Conservation (phyloP, 2,797 vertebrate genomes). For the Coreius guichenoti region DNA sequence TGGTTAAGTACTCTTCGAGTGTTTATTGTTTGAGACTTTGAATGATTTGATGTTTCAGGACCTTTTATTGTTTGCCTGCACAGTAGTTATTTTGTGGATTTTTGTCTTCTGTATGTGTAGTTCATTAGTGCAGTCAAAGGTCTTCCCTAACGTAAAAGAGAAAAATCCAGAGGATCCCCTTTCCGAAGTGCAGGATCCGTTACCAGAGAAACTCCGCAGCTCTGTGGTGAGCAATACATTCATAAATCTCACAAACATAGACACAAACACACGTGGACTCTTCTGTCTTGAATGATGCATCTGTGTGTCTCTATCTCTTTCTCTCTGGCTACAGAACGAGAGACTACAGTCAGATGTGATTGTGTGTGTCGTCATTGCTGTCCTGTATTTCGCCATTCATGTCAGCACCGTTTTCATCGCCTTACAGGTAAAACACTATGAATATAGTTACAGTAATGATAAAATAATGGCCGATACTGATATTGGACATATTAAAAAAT, state of each 20-base stretch:
- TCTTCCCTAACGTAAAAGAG: constrained; percentile 92
- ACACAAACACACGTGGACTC: background rate
- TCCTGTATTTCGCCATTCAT: constrained; percentile 98
- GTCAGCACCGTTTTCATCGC: constrained; percentile 99
- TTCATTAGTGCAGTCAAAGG: constrained; percentile 93
- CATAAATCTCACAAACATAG: background rate
- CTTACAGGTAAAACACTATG: constrained; percentile 84
- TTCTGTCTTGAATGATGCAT: constrained; percentile 19
- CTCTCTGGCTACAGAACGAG: constrained; percentile 83
- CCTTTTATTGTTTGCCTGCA: background rate
- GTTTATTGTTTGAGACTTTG: background rate
- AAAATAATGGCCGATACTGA: background rate
- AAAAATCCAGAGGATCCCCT: constrained; percentile 98
- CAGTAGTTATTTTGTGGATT: background rate
- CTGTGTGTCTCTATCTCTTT: constrained; percentile 5
- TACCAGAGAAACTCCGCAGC: constrained; percentile 95
- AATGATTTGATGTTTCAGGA: background rate
- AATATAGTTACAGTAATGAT: background rate
- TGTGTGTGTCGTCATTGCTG: constrained; percentile 92
- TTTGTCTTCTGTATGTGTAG: constrained; percentile 67
- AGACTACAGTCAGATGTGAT: constrained; percentile 97
- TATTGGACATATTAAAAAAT: background rate
- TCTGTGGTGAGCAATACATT: constrained; percentile 88
- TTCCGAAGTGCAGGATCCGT: constrained; percentile 95
- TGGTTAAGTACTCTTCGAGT: background rate